These are phyloP conservation scores for Timema cristinae DNA, from an alignment of 2,888 invertebrate species.

Conservation along the genomic window DNA sequence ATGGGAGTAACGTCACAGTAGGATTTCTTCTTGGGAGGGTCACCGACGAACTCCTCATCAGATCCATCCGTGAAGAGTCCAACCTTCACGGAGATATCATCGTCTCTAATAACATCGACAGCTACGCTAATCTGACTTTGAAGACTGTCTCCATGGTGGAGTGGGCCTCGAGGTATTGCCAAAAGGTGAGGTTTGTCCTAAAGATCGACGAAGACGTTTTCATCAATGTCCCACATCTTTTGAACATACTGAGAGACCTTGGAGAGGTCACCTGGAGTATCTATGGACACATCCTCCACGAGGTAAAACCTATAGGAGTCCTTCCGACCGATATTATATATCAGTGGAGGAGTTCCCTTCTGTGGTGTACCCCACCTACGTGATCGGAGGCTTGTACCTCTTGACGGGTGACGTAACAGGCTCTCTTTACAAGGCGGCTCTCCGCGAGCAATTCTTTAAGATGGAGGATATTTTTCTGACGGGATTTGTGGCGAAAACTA, in stretches of 20 bases:
- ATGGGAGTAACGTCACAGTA: conserved; percentile 56
- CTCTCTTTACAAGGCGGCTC: conserved; percentile 64
- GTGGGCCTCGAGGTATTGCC: conserved; percentile 75
- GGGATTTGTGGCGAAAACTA: conserved; percentile 75
- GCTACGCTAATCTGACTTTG: conserved; percentile 76
- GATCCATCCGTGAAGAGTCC: conserved; percentile 54
- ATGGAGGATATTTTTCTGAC: conserved; percentile 91
- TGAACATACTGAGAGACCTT: conserved; percentile 61
- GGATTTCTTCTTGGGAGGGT: conserved; percentile 66
- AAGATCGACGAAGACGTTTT: conserved; percentile 91
- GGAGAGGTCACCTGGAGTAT: conserved; percentile 55
- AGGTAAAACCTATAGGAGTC: conserved; percentile 81
- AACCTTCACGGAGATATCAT: conserved; percentile 72
- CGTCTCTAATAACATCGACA: conserved; percentile 67
- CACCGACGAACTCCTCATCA: conserved; percentile 25
- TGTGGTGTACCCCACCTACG: conserved; percentile 78
- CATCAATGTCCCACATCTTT: conserved; percentile 70
- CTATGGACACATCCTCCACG: conserved; percentile 75
- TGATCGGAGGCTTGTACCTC: conserved; percentile 90
- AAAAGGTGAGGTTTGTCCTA: conserved; percentile 67
- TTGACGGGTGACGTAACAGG: conserved; percentile 69
- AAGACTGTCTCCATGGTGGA: conserved; percentile 79
- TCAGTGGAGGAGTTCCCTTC: conserved; percentile 71
- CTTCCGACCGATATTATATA: conserved; percentile 84
- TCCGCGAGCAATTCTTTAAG: conserved; percentile 70